These are phyloP conservation scores for Bujurquina vittata DNA, from an alignment of 2,113 vertebrate genomes.

Conservation along the genomic window DNA sequence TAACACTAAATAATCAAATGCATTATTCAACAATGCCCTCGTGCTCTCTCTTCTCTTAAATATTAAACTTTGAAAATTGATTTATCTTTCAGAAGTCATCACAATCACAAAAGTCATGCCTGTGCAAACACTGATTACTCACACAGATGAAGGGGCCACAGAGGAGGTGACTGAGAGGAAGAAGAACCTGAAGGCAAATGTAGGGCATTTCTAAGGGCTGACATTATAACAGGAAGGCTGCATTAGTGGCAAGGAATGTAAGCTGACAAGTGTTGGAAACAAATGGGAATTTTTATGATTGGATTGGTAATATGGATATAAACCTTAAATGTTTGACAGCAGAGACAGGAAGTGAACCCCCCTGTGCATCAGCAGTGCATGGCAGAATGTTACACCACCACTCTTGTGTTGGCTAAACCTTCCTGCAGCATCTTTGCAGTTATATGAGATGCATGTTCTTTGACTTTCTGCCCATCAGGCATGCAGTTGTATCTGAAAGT, in stretches of 20 bases:
- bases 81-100: constrained; percentile 67
- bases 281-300: constrained; percentile 30
- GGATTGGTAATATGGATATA: background rate
- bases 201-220: constrained; percentile 43
- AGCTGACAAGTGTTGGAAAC: constrained; percentile 20
- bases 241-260: constrained; percentile 8
- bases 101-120: constrained; percentile 59
- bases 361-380: background rate
- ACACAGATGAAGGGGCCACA: constrained; percentile 39
- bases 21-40: constrained; percentile 66
- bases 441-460: background rate
- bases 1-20: constrained; percentile 69
- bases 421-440: background rate
- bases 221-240: constrained; percentile 28
- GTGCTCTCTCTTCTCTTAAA: constrained; percentile 58
- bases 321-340: constrained; percentile 17
- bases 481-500: background rate
- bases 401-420: background rate
- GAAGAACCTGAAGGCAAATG: constrained; percentile 40
- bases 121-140: constrained; percentile 68
- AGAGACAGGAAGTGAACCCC: background rate
- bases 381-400: background rate
- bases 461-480: background rate
- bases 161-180: background rate
- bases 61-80: constrained; percentile 75